These are phyloP conservation scores for Heliocidaris tuberculata DNA, from an alignment of 35 echinoderm and acorn worm genomes.

Conservation along the genomic window DNA sequence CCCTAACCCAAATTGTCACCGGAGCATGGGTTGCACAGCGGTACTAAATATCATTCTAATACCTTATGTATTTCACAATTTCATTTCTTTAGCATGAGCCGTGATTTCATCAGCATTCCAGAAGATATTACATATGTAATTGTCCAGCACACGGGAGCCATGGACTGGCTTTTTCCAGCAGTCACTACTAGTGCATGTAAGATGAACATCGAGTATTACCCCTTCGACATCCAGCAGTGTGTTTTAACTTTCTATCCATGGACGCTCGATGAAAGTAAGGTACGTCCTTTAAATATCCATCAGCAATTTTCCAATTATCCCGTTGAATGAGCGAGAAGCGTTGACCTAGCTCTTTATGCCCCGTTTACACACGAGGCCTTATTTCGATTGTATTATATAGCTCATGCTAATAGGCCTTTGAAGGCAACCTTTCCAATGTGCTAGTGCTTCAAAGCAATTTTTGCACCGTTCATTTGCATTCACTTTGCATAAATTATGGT, in stretches of 20 bases:
- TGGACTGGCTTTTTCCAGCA: constrained; percentile 42
- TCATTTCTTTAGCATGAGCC: neutral
- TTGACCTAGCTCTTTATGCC: too few species aligned
- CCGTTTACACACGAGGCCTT: too few species aligned
- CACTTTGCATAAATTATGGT: too few species aligned
- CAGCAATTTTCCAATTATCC: neutral
- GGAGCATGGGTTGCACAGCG: too few species aligned
- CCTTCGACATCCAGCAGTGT: constrained; percentile 13
- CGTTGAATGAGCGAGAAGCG: too few species aligned
- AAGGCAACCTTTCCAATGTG: too few species aligned
- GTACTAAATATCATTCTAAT: too few species aligned
- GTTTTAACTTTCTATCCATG: constrained; percentile 21
- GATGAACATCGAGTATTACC: constrained; percentile 34
- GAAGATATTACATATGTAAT: neutral
- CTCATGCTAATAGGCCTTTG: too few species aligned
- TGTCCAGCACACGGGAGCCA: neutral
- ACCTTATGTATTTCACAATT: neutral
- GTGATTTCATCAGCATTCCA: constrained; percentile 37
- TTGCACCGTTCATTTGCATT: too few species aligned
- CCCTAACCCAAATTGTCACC: too few species aligned
- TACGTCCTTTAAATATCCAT: neutral
- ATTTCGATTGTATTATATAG: too few species aligned
- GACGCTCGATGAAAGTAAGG: constrained; percentile 25
- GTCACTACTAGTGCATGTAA: constrained; percentile 28
- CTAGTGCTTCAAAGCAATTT: too few species aligned